A percentile compares a stretch with the other conserved stretches of the same genome.
Conservation (phyloP, 2,113 vertebrate species). For the Circaetus gallicus region DNA sequence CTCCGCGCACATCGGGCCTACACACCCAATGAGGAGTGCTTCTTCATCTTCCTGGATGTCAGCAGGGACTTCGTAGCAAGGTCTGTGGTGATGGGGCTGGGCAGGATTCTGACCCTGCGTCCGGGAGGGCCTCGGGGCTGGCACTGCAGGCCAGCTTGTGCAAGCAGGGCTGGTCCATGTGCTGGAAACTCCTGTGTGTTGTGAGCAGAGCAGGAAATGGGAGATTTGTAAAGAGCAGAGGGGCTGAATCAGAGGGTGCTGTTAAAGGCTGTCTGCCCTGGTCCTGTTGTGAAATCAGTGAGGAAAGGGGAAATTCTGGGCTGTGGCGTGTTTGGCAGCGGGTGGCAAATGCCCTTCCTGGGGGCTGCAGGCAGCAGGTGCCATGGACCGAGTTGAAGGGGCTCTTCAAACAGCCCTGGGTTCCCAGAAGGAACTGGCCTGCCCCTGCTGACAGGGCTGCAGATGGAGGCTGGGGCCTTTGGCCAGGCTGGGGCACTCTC, state of each 20-base stretch:
- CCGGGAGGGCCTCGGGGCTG: accelerated
- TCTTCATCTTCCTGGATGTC: conserved; percentile 97
- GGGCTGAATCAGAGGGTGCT: background rate
- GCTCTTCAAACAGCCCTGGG: too few species aligned
- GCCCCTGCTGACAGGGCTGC: background rate
- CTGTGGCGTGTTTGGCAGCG: background rate
- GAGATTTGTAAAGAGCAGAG: background rate
- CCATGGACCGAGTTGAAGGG: background rate
- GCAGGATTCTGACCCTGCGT: background rate
- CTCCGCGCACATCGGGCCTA: conserved; percentile 90
- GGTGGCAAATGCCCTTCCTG: background rate
- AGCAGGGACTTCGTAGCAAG: conserved; percentile 96
- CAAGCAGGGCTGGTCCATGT: background rate
- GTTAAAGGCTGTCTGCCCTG: background rate
- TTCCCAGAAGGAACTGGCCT: background rate
- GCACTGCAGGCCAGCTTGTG: accelerated
- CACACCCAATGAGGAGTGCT: conserved; percentile 93
- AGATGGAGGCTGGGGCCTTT: background rate
- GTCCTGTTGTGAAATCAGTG: background rate
- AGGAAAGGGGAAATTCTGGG: background rate
- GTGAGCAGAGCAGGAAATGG: background rate
- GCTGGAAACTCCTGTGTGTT: background rate
- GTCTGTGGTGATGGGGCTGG: conserved; percentile 45
- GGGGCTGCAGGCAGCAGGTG: background rate
- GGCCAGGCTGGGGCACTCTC: background rate